Percentiles rank a stretch among this genome's conserved stretches.
Evolutionary conservation across 2,888 invertebrate species (phyloP).

Genomic region (Synanthedon myopaeformis): DNA sequence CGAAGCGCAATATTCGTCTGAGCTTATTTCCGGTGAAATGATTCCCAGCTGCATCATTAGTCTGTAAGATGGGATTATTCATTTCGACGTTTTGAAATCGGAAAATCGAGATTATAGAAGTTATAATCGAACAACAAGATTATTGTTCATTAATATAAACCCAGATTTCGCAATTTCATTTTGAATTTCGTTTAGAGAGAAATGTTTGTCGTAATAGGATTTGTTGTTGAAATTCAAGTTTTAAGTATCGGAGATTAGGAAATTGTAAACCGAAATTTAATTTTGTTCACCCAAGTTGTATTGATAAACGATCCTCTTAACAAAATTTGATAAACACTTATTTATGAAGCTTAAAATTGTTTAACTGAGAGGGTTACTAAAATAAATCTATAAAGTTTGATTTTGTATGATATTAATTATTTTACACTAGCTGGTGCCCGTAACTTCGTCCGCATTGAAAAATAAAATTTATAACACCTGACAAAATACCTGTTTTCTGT

Average conservation of each 20-base stretch:
- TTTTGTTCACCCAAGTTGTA: too few relatives aligned
- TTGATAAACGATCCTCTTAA: too few relatives aligned
- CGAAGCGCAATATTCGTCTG: slow-evolving; percentile 20
- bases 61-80: neutral
- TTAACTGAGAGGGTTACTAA: too few relatives aligned
- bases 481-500: too few relatives aligned
- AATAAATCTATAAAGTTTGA: too few relatives aligned
- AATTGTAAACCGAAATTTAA: neutral
- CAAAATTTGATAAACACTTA: too few relatives aligned
- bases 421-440: too few relatives aligned
- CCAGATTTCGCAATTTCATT: neutral
- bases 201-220: neutral
- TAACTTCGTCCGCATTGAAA: too few relatives aligned
- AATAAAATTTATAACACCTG: too few relatives aligned
- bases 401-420: too few relatives aligned
- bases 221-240: neutral
- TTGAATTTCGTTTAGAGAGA: neutral
- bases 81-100: neutral
- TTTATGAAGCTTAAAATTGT: too few relatives aligned
- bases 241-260: neutral
- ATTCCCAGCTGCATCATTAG: slow-evolving; percentile 13
- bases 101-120: neutral
- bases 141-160: neutral
- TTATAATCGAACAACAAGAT: neutral
- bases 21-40: slow-evolving; percentile 26